These are phyloP conservation scores for Arvicanthis niloticus DNA, from an alignment of 2,113 vertebrate species.

Conservation along the genomic window DNA sequence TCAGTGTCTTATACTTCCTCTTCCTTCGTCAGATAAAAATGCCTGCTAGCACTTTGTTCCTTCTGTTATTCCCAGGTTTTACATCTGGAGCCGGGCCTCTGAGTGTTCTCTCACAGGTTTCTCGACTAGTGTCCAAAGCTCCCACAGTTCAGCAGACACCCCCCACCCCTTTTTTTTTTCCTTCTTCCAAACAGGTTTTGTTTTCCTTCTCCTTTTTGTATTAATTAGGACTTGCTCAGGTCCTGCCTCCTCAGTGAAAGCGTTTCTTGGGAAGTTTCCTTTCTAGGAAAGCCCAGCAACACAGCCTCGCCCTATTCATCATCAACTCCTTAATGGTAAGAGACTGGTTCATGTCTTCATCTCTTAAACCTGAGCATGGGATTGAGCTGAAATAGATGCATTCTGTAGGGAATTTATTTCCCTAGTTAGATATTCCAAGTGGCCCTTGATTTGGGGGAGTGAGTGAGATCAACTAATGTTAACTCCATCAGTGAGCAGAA, in stretches of 20 bases:
- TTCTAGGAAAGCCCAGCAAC: not conserved
- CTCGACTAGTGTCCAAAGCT: not conserved
- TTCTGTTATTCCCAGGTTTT: not conserved
- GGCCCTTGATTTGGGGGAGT: conserved; percentile 5
- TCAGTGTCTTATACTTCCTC: not conserved
- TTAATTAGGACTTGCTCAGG: not conserved
- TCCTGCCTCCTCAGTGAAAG: not conserved
- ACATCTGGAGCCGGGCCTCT: not conserved
- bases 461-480: not conserved
- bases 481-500: not conserved
- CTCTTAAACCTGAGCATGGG: not conserved
- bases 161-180: not conserved
- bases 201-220: not conserved
- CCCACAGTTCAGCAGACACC: not conserved
- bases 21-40: not conserved
- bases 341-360: not conserved
- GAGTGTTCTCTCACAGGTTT: not conserved
- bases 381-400: not conserved
- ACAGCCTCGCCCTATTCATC: not conserved
- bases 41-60: not conserved
- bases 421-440: not conserved
- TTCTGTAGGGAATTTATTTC: conserved; percentile 3
- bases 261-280: not conserved
- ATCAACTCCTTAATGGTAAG: not conserved
- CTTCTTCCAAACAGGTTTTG: conserved; percentile 12